Evolutionary conservation across 2,797 vertebrate genomes (phyloP).

Genomic region (Thamnophis elegans): DNA sequence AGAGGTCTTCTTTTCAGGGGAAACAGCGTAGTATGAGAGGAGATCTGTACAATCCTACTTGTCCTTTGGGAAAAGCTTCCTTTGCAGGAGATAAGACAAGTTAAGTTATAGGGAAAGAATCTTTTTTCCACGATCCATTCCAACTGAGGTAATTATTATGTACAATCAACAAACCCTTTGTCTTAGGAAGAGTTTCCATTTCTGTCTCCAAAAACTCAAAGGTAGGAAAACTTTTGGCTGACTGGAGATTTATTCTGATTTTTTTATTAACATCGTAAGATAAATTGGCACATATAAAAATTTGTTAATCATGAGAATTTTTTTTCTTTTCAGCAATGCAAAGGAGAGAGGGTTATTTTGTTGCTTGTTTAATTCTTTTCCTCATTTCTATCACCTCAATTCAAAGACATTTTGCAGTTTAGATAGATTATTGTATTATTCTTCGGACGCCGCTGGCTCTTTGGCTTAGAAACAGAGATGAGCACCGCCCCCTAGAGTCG

Average conservation of each 20-base stretch:
- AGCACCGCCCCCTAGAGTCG: too few relatives aligned
- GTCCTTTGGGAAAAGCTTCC: background rate
- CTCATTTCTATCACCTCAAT: background rate
- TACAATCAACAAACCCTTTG: constrained; percentile 1
- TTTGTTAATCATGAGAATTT: background rate
- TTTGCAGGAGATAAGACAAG: background rate
- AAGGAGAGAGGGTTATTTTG: background rate
- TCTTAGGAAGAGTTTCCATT: background rate
- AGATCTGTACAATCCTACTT: background rate
- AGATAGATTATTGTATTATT: background rate
- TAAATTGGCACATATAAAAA: background rate
- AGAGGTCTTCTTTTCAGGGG: too few relatives aligned
- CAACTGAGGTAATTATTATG: background rate
- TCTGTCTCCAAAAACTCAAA: background rate
- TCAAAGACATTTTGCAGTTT: background rate
- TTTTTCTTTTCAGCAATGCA: background rate
- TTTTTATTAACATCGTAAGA: background rate
- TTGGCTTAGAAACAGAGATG: too few relatives aligned
- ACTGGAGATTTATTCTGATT: background rate
- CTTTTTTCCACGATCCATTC: background rate
- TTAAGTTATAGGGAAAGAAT: background rate
- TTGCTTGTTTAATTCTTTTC: background rate
- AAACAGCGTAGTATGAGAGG: background rate
- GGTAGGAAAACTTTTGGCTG: background rate
- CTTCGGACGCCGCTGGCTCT: too few relatives aligned